Percentiles rank a stretch among this genome's conserved stretches.
Evolutionary conservation across 1,140 invertebrate genomes (phyloP).

Genomic region (Battus philenor): DNA sequence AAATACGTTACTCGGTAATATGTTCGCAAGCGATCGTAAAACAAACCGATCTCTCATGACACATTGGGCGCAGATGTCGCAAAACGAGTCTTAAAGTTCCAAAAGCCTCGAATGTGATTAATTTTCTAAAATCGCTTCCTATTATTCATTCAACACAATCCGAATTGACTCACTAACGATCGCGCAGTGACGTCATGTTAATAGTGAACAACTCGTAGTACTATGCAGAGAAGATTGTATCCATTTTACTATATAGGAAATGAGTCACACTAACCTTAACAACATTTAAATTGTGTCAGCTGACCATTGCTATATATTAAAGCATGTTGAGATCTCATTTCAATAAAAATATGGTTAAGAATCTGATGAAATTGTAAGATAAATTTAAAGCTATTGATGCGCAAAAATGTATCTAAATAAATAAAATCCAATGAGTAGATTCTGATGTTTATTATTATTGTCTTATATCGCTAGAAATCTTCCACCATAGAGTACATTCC

Average conservation of each 20-base stretch:
- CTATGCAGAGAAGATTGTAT: constrained; percentile 24
- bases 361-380: no score
- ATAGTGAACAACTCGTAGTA: constrained; percentile 32
- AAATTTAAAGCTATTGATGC: no score
- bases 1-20: no score
- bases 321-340: no score
- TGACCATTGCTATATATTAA: no score
- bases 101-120: constrained; percentile 15
- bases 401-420: no score
- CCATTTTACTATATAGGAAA: constrained; percentile 11
- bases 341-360: no score
- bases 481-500: no score
- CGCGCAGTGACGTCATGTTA: constrained; percentile 44
- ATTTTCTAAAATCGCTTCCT: constrained; percentile 13
- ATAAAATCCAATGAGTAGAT: no score
- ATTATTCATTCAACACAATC: constrained; percentile 40
- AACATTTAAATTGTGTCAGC: constrained; percentile 5
- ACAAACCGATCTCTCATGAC: background rate
- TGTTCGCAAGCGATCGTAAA: no score
- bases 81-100: background rate
- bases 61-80: background rate
- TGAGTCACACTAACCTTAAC: constrained; percentile 27
- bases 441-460: no score
- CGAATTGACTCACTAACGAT: constrained; percentile 40
- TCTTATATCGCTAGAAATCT: no score